Evolutionary conservation across 2,797 vertebrate species (phyloP).

Genomic region (Danionella dracula): DNA sequence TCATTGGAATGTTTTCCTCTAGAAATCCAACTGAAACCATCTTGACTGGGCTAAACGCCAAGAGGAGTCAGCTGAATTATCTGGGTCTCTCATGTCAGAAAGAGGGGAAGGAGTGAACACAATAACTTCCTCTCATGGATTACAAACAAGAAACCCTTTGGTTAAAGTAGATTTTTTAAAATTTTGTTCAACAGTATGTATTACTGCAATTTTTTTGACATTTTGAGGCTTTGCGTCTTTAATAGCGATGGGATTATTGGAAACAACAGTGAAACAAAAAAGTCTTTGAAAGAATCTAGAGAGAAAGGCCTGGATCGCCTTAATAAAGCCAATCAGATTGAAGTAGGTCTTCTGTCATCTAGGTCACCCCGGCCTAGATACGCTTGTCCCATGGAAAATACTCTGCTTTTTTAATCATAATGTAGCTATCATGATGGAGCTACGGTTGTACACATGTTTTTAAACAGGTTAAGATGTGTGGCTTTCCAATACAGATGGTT

Average conservation of each 20-base stretch:
- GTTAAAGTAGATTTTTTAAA: not conserved
- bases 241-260: not conserved
- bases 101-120: not conserved
- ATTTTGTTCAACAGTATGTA: too few relatives aligned
- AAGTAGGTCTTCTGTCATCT: constrained; percentile 59
- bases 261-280: constrained; percentile 30
- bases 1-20: constrained; percentile 33
- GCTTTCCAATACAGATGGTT: not conserved
- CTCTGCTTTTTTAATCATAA: constrained; percentile 43
- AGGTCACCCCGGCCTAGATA: constrained; percentile 59
- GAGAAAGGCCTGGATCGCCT: constrained; percentile 38
- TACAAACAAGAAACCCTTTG: not conserved
- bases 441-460: constrained; percentile 6
- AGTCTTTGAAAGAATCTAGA: constrained; percentile 41
- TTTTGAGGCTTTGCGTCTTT: not conserved
- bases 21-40: constrained; percentile 23
- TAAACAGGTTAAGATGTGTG: not conserved
- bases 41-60: constrained; percentile 29
- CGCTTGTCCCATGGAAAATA: constrained; percentile 48
- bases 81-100: constrained; percentile 20
- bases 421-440: constrained; percentile 26
- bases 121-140: not conserved
- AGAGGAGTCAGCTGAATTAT: constrained; percentile 24
- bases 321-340: constrained; percentile 55
- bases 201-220: too few relatives aligned